phyloP scores from a whole-genome alignment of 2,888 invertebrate genomes.

The Acleris emargana region DNA sequence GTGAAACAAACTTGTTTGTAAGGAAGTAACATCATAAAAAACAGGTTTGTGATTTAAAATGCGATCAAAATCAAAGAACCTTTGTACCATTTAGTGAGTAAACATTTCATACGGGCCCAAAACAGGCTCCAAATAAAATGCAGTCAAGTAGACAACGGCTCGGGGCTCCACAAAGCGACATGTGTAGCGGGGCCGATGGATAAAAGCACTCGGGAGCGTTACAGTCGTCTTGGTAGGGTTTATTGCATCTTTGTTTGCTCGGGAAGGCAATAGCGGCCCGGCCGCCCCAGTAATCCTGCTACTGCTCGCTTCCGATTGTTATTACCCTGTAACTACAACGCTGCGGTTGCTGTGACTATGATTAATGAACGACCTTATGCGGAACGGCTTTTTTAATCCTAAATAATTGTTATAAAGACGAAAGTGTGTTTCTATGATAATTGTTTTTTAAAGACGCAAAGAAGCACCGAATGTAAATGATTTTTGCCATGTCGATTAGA shows the following conservation, averaged over 20 bases:
- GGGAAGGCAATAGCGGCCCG: constrained; percentile 64
- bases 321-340: constrained; percentile 56
- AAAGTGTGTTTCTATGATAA: too few species aligned
- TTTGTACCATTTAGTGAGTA: constrained; percentile 35
- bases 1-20: too few species aligned
- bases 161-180: constrained; percentile 61
- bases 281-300: constrained; percentile 61
- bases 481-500: too few species aligned
- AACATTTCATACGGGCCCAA: constrained; percentile 18
- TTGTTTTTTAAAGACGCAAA: too few species aligned
- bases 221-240: constrained; percentile 67
- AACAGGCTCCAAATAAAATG: constrained; percentile 57
- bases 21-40: too few species aligned
- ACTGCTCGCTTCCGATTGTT: constrained; percentile 70
- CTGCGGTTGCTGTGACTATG: constrained; percentile 18
- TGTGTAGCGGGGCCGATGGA: constrained; percentile 66
- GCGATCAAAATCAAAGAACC: constrained; percentile 17
- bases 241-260: constrained; percentile 79
- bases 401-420: too few species aligned
- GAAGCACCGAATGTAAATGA: too few species aligned
- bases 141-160: constrained; percentile 55
- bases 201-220: constrained; percentile 62
- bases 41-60: background rate
- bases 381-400: too few species aligned
- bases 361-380: constrained; percentile 15